Conservation (phyloP, 1,140 invertebrate genomes). For the Zaprionus gabonicus region DNA sequence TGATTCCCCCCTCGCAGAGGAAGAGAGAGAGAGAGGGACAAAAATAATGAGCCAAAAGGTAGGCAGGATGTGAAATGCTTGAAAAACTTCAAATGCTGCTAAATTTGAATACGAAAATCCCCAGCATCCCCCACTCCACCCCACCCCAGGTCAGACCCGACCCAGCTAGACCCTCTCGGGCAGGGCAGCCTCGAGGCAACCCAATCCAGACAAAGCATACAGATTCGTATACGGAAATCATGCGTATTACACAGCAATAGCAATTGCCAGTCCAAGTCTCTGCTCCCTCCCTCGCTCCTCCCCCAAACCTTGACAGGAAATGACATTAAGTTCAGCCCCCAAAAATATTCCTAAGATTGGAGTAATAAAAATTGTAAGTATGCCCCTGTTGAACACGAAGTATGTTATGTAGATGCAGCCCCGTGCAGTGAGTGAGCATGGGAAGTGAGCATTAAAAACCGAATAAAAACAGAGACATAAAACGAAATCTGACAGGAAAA, state of each 20-base stretch:
- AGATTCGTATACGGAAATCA: constrained; percentile 25
- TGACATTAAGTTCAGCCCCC: constrained; percentile 29
- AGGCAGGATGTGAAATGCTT: constrained; percentile 9
- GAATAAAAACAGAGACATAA: constrained; percentile 21
- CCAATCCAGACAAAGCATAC: constrained; percentile 4
- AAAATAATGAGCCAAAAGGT: constrained; percentile 51
- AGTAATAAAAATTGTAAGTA: constrained; percentile 27
- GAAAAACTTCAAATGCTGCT: background rate
- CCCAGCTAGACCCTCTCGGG: background rate
- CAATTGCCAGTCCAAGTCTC: constrained; percentile 3
- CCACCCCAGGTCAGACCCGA: background rate
- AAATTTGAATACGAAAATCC: background rate
- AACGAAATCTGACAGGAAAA: constrained; percentile 26
- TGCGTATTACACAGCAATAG: constrained; percentile 7
- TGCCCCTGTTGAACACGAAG: background rate
- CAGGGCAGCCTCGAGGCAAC: background rate
- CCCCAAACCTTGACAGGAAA: constrained; percentile 11
- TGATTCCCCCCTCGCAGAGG: background rate
- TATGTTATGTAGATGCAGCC: constrained; percentile 11
- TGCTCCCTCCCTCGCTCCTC: background rate
- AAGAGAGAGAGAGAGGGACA: background rate
- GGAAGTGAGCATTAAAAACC: constrained; percentile 21
- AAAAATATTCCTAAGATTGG: constrained; percentile 18
- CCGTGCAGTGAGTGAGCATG: background rate
- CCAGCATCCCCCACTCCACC: too few relatives aligned